Evolutionary conservation across 35 echinoderm and acorn worm species (phyloP).

Genomic region (Nesometra sesokonis): DNA sequence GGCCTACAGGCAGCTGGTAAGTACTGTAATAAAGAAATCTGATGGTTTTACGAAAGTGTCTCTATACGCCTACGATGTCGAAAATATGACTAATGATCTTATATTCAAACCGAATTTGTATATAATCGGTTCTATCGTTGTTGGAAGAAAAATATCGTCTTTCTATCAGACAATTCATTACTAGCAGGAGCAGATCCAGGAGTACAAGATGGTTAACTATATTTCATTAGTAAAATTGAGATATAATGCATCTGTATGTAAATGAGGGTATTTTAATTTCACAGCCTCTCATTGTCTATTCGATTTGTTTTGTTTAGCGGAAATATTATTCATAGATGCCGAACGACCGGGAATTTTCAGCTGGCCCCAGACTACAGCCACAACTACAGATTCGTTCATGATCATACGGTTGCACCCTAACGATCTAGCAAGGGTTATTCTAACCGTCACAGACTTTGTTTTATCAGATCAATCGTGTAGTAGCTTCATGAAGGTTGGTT

Average conservation of each 20-base stretch:
- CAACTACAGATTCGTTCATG: slow-evolving; percentile 31
- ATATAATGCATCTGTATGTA: too few species aligned
- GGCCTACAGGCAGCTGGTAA: slow-evolving; percentile 39
- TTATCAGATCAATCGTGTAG: slow-evolving; percentile 31
- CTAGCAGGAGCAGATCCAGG: too few species aligned
- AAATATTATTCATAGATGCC: slow-evolving; percentile 27
- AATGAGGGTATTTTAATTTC: too few species aligned
- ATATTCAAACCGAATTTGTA: too few species aligned
- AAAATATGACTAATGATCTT: too few species aligned
- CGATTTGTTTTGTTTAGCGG: slow-evolving; percentile 4
- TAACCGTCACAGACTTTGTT: slow-evolving; percentile 30
- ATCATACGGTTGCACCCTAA: slow-evolving; percentile 37
- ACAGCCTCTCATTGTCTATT: too few species aligned
- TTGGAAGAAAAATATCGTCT: too few species aligned
- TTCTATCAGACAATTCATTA: too few species aligned
- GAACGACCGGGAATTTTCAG: slow-evolving; percentile 26
- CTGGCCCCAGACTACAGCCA: slow-evolving; percentile 19
- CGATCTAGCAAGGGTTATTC: neutral
- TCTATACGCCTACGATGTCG: neutral
- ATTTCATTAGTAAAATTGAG: too few species aligned
- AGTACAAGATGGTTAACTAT: too few species aligned
- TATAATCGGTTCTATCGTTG: too few species aligned
- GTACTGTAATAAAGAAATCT: neutral
- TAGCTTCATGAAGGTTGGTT: slow-evolving; percentile 42
- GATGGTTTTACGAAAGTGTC: neutral